A percentile compares a stretch with the other conserved stretches of the same genome.
These are phyloP conservation scores for Laticauda laticaudata DNA, from an alignment of 2,113 vertebrate species.

Conservation along the genomic window DNA sequence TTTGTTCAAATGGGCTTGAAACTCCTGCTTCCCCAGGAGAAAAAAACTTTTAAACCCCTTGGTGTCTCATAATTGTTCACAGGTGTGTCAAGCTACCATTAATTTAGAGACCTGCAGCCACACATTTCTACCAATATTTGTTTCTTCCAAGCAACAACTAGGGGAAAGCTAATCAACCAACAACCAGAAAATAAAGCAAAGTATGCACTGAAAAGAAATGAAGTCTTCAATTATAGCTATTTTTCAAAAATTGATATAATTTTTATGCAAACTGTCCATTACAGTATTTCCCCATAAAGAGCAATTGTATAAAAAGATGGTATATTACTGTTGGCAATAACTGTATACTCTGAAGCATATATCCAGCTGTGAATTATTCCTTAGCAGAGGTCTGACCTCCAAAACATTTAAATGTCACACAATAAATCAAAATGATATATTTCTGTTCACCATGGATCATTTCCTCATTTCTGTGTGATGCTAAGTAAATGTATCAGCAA, in stretches of 20 bases:
- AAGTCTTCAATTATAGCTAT: conserved; percentile 75
- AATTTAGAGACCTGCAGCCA: conserved; percentile 80
- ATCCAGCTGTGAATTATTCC: conserved; percentile 72
- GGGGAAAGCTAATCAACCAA: conserved; percentile 82
- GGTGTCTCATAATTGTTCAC: conserved; percentile 78
- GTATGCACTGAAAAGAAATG: neutral
- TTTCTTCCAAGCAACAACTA: conserved; percentile 82
- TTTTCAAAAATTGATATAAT: conserved; percentile 78
- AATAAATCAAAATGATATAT: conserved; percentile 71
- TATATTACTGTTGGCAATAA: conserved; percentile 62
- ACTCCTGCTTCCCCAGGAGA: conserved; percentile 70
- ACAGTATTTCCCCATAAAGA: conserved; percentile 63
- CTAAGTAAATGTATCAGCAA: conserved; percentile 59
- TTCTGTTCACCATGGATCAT: conserved; percentile 57
- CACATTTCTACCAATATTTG: conserved; percentile 72
- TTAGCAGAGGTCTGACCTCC: conserved; percentile 69
- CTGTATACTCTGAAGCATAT: conserved; percentile 59
- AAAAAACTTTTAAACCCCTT: conserved; percentile 76
- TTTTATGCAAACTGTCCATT: conserved; percentile 73
- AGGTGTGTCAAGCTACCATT: conserved; percentile 77
- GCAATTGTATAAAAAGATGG: conserved; percentile 38
- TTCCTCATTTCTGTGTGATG: conserved; percentile 45
- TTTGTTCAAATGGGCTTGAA: conserved; percentile 71
- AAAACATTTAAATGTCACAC: conserved; percentile 73
- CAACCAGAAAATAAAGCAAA: conserved; percentile 79